phyloP scores from a whole-genome alignment of 2,888 invertebrate genomes.

The Aquatica leii region DNA sequence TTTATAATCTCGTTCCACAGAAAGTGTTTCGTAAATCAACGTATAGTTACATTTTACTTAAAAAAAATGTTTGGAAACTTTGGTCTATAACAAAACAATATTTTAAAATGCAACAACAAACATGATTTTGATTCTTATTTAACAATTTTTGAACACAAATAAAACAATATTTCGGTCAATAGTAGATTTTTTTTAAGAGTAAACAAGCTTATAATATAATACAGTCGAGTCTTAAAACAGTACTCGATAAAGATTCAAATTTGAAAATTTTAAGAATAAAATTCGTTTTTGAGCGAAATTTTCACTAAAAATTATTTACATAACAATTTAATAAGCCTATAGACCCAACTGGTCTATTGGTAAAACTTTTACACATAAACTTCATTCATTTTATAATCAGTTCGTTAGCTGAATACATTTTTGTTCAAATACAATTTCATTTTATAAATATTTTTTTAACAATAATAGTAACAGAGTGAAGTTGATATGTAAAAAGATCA shows the following conservation, averaged over 20 bases:
- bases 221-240: conserved; percentile 48
- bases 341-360: conserved; percentile 24
- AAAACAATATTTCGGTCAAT: too few relatives aligned
- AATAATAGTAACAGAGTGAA: conserved; percentile 30
- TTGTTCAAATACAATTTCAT: background rate
- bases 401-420: conserved; percentile 14
- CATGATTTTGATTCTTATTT: too few relatives aligned
- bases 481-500: conserved; percentile 36
- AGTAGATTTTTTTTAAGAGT: conserved; percentile 49
- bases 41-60: too few relatives aligned
- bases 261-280: conserved; percentile 39
- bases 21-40: too few relatives aligned
- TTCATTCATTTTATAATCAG: conserved; percentile 24
- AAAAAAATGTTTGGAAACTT: too few relatives aligned
- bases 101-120: too few relatives aligned
- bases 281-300: conserved; percentile 43
- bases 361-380: conserved; percentile 33
- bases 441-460: conserved; percentile 9
- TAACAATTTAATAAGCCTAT: conserved; percentile 36
- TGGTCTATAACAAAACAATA: too few relatives aligned
- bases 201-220: conserved; percentile 54
- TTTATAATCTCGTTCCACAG: too few relatives aligned
- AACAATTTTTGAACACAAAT: too few relatives aligned
- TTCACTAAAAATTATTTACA: conserved; percentile 39
- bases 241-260: conserved; percentile 46